Evolutionary conservation across 2,113 vertebrate genomes (phyloP).

Genomic region (Oreochromis aureus): DNA sequence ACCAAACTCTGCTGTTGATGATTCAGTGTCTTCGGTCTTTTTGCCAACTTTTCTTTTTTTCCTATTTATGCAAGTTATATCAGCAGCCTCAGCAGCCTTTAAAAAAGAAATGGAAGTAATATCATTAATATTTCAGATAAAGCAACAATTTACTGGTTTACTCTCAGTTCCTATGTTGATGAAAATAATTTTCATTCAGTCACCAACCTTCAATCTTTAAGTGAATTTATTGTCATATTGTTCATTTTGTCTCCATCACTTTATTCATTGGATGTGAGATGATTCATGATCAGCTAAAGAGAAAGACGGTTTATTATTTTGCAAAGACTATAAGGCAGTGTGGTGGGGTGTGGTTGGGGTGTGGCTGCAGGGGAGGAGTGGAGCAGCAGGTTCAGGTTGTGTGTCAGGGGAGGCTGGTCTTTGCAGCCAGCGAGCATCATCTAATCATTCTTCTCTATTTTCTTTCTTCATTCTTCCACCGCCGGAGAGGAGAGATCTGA

Average conservation of each 20-base stretch:
- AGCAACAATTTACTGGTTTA: neutral
- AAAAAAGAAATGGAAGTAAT: neutral
- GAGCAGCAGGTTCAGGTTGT: neutral
- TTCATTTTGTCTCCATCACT: neutral
- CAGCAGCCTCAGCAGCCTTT: neutral
- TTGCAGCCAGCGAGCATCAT: neutral
- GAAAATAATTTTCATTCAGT: neutral
- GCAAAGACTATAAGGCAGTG: neutral
- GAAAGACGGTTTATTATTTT: neutral
- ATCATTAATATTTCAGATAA: neutral
- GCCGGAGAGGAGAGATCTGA: too few relatives aligned
- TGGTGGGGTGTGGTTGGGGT: neutral
- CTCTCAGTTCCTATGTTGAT: neutral
- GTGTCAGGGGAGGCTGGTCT: neutral
- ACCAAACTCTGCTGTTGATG: neutral
- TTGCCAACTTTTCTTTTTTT: neutral
- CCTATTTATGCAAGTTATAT: neutral
- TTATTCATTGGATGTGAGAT: accelerated
- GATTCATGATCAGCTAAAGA: neutral
- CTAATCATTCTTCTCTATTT: neutral
- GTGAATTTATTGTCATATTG: neutral
- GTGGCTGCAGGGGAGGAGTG: neutral
- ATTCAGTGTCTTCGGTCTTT: accelerated
- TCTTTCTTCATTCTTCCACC: too few relatives aligned
- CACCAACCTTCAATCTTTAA: neutral